A percentile compares a stretch with the other conserved stretches of the same genome.
Conservation (phyloP, 2,888 invertebrate genomes). For the Tupiocoris notatus region DNA sequence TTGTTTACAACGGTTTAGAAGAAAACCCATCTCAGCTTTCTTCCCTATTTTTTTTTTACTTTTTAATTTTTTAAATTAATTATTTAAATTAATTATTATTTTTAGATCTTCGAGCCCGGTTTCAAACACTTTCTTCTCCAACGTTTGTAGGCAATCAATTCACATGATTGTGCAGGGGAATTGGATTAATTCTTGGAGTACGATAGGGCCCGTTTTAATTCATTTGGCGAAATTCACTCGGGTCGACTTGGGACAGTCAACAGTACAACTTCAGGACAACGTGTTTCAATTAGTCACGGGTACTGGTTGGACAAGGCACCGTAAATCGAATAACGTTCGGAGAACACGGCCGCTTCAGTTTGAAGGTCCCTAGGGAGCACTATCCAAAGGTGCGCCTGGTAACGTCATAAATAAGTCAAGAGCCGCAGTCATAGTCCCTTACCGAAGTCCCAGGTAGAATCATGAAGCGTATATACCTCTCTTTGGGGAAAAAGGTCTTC, state of each 20-base stretch:
- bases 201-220: too few relatives aligned
- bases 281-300: background rate
- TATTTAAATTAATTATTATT: too few relatives aligned
- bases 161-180: too few relatives aligned
- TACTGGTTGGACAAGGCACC: background rate
- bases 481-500: too few relatives aligned
- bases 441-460: slow-evolving; percentile 6
- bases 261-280: background rate
- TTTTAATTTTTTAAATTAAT: too few relatives aligned
- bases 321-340: background rate
- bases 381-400: background rate
- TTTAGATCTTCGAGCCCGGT: too few relatives aligned
- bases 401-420: slow-evolving; percentile 25
- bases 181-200: too few relatives aligned
- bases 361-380: background rate
- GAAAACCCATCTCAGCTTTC: too few relatives aligned
- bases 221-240: background rate
- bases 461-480: background rate
- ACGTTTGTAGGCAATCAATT: too few relatives aligned
- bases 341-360: background rate
- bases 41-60: too few relatives aligned
- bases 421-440: slow-evolving; percentile 5
- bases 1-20: too few relatives aligned
- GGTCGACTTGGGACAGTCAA: background rate
- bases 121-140: too few relatives aligned